A percentile compares a stretch with the other conserved stretches of the same genome.
Conservation (phyloP, 2,797 vertebrate species). For the Xiphorhynchus erythropygius region DNA sequence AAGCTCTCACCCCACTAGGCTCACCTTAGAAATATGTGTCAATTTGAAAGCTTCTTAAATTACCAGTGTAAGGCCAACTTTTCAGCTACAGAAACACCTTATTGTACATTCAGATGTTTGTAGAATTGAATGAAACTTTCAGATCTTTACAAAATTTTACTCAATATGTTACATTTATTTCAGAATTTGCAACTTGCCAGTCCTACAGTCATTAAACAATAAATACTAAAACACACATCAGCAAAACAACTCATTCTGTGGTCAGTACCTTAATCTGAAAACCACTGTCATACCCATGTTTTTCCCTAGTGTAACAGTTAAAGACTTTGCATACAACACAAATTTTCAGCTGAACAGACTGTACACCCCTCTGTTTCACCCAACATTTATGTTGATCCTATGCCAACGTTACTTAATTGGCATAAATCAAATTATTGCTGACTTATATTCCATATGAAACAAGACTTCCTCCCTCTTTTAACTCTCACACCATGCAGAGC, state of each 20-base stretch:
- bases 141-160: neutral
- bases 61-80: neutral
- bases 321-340: slow-evolving; percentile 1
- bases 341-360: slow-evolving; percentile 21
- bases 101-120: neutral
- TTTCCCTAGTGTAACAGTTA: neutral
- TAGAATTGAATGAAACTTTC: neutral
- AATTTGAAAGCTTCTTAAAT: neutral
- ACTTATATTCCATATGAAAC: neutral
- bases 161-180: neutral
- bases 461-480: neutral
- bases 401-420: neutral
- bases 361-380: neutral
- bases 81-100: neutral
- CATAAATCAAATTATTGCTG: slow-evolving; percentile 37
- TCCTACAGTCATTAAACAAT: neutral
- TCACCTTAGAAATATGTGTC: neutral
- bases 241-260: neutral
- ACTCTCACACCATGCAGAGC: neutral
- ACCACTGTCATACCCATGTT: neutral
- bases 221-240: neutral
- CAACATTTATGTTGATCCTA: neutral
- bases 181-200: neutral
- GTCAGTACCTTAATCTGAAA: neutral
- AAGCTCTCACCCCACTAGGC: neutral